Evolutionary conservation across 2,113 vertebrate genomes (phyloP).

Genomic region (Ardeotis arabs): DNA sequence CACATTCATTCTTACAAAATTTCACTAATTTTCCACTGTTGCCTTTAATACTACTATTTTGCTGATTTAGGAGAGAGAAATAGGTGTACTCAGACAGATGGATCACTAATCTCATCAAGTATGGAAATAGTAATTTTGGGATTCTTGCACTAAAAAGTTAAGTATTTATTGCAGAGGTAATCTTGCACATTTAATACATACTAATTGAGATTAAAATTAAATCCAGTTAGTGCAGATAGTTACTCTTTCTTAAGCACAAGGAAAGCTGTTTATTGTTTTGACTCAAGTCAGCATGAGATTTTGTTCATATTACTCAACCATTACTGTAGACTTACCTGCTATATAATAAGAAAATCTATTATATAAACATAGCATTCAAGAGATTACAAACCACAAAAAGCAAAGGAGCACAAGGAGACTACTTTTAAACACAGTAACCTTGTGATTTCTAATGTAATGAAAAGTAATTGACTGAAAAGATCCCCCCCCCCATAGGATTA

Average conservation of each 20-base stretch:
- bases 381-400: not conserved
- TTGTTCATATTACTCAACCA: not conserved
- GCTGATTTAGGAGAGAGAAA: not conserved
- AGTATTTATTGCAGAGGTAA: not conserved
- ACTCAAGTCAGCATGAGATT: not conserved
- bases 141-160: not conserved
- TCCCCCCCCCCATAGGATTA: not conserved
- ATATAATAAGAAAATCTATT: not conserved
- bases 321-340: slow-evolving; percentile 8
- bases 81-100: not conserved
- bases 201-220: not conserved
- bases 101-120: not conserved
- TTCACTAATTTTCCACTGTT: not conserved
- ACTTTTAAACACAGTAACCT: not conserved
- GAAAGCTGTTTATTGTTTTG: not conserved
- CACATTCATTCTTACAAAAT: not conserved
- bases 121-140: not conserved
- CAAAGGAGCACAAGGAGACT: not conserved
- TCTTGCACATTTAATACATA: not conserved
- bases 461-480: not conserved
- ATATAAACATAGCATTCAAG: not conserved
- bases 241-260: not conserved
- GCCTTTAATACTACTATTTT: not conserved
- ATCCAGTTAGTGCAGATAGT: not conserved
- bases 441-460: not conserved